Base-by-base conservation (phyloP, 2,888 invertebrate species). In the Zootermopsis nevadensis region DNA sequence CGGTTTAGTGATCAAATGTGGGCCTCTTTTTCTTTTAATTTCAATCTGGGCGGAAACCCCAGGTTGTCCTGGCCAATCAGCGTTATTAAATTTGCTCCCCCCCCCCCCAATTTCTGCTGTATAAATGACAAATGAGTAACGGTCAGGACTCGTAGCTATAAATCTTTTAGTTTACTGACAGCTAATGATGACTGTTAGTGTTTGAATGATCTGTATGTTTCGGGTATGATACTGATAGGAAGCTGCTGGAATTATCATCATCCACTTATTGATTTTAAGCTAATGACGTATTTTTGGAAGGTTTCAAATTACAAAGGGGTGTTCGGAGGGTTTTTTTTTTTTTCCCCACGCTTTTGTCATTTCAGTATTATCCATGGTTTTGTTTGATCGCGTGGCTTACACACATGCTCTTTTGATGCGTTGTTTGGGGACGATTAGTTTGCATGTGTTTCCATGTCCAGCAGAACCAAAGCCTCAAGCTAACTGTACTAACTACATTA, bases 81-180 rank as follows among this genome's bases (percentile, higher is more conserved):
- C 6, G 60, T n/a, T n/a, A 27, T 60, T 60, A 60, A n/a, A n/a
- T 60, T n/a, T 60, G 60, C 8, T 8, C 12, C n/a, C 27, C 60
- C n/a, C 60, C 27, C n/a, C n/a, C n/a, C n/a, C n/a, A n/a, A n/a
- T n/a, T n/a, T n/a, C n/a, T n/a, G n/a, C n/a, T 6, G 60, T 19
- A 69, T 33, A 4, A 22, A 31, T 19, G 33, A 33, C 69, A 69
- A 69, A 69, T 69, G 27, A 31, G 27, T 67, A 67, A 67, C 69
- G 22, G 33, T n/a, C 31, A 22, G 31, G 33, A 66, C 27, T 27
- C 66, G 7, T 27, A 48, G 12, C 7, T 60, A 12, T 27, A 69
- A 69, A 69, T 31, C 30, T 33, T 69, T n/a, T 69, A 31, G 33
- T 69, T 4, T 69, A 69, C 69, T 69, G 12, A 33, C 69, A 69